Conservation (phyloP, 1,140 invertebrate species). For the Brachystomella parvula region DNA sequence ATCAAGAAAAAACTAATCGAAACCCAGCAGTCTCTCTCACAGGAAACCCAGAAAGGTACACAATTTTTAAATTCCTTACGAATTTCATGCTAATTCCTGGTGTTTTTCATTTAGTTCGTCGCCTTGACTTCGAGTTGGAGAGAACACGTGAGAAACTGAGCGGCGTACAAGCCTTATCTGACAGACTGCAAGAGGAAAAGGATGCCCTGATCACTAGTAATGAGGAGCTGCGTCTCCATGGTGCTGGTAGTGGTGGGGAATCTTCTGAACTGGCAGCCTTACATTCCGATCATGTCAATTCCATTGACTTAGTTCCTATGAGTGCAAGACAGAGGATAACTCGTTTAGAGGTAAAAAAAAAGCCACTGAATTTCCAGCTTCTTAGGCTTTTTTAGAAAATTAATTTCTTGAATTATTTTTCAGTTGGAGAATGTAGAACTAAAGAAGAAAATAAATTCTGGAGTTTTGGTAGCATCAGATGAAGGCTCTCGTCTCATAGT, state of each 20-base stretch:
- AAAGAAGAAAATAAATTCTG: conserved; percentile 28
- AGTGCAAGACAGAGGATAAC: conserved; percentile 28
- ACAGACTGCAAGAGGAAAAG: conserved; percentile 35
- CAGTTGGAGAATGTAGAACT: conserved; percentile 36
- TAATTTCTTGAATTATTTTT: conserved; percentile 1
- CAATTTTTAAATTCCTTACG: not conserved
- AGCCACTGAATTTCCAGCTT: not conserved
- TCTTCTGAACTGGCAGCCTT: conserved; percentile 13
- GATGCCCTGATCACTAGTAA: conserved; percentile 18
- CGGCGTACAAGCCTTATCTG: conserved; percentile 22
- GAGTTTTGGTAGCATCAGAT: conserved; percentile 18
- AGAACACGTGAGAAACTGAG: conserved; percentile 27
- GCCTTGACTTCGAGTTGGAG: conserved; percentile 1
- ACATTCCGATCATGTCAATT: conserved; percentile 20
- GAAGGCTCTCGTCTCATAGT: conserved; percentile 33
- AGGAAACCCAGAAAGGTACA: conserved; percentile 35
- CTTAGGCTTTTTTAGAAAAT: no score
- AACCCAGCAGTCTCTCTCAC: conserved; percentile 33
- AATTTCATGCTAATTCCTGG: not conserved
- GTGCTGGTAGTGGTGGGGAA: not conserved
- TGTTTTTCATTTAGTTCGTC: conserved; percentile 1
- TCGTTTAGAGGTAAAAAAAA: conserved; percentile 30
- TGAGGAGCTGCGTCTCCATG: conserved; percentile 32
- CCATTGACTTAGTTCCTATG: conserved; percentile 35
- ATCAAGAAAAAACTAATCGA: conserved; percentile 35